Base-by-base conservation (phyloP, 2,113 vertebrate species). In the Podilymbus podiceps region DNA sequence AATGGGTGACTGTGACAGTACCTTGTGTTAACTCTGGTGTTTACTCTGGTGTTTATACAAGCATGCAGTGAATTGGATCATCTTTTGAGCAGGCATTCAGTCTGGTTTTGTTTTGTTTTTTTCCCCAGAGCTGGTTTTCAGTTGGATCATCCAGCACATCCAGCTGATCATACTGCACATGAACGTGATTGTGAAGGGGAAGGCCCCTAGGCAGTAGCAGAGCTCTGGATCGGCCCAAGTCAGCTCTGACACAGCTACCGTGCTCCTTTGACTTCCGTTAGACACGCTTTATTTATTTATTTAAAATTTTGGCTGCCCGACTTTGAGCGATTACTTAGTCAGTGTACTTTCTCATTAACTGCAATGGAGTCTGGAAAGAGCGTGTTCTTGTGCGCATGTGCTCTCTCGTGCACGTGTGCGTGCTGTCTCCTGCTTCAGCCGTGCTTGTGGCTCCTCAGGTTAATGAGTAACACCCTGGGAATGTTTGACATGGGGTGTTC, bases 381-480 rank as follows among this genome's bases (percentile, higher is more conserved):
- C 1, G 3, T 5, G 9, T 23, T 74, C 18, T 59, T 56, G 38
- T 52, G 44, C 9, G 1, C 49, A 11, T 47, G 66, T 64, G 42
- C 25, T 7, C 15, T 56, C 46, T 13, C 1, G 2, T 38, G 72
- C 90, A 84, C 8, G 28, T 87, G 87, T 67, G 60, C 4, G 6
- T 50, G 23, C 66, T 91, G 44, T 23, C 21, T 93, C 27, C 82
- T 3, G 2, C 27, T 90, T 10, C 62, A 81, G 66, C 46, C 50
- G 46, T 63, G 56, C 13, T 1, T 81, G 89, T 88, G 86, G 88
- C 81, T 96, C 44, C 49, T n/a, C 86, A 77, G 69, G 87, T 97
- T 98, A 98, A 98, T 98, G 86, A 97, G 88, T 97, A 93, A 96
- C 64, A 69, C 66, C 63, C 58, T 76, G 92, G 95, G 81, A 96